Conservation (phyloP, 2,113 vertebrate genomes). For the Tretioscincus oriximinensis region DNA sequence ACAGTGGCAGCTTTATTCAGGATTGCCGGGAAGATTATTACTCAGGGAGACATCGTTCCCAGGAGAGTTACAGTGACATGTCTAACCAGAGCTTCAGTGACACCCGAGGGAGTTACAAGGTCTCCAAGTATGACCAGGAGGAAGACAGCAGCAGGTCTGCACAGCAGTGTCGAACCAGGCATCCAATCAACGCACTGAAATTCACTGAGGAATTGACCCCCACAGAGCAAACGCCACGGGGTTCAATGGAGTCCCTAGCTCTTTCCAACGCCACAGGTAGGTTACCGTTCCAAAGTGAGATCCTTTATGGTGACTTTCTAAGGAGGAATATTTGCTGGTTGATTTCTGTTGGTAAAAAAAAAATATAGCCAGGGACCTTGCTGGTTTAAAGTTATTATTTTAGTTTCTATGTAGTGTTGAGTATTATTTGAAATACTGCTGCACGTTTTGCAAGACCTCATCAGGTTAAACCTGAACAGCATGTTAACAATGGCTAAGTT, state of each 20-base stretch:
- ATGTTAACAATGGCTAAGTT: not conserved
- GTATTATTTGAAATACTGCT: not conserved
- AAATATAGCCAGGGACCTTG: too few relatives aligned
- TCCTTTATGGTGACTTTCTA: not conserved
- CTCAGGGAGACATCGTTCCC: conserved; percentile 81
- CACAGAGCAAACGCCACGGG: conserved; percentile 89
- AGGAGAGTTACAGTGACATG: conserved; percentile 89
- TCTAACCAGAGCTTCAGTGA: conserved; percentile 87
- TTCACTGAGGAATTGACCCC: conserved; percentile 89
- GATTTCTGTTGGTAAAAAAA: too few relatives aligned
- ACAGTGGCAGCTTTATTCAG: conserved; percentile 85
- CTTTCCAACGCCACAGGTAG: conserved; percentile 92
- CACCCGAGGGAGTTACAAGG: conserved; percentile 78
- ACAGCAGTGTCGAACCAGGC: conserved; percentile 86
- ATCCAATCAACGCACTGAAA: conserved; percentile 90
- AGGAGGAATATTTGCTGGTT: not conserved
- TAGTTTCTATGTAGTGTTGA: not conserved
- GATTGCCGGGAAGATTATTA: conserved; percentile 85
- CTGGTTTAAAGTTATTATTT: too few relatives aligned
- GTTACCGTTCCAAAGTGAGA: not conserved
- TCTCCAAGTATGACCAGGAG: conserved; percentile 90
- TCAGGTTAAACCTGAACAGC: not conserved
- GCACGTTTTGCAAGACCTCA: not conserved
- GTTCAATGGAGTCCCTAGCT: conserved; percentile 93
- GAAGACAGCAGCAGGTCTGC: conserved; percentile 73